phyloP scores from a whole-genome alignment of 2,113 vertebrate genomes.

The Zosterops japonicus region DNA sequence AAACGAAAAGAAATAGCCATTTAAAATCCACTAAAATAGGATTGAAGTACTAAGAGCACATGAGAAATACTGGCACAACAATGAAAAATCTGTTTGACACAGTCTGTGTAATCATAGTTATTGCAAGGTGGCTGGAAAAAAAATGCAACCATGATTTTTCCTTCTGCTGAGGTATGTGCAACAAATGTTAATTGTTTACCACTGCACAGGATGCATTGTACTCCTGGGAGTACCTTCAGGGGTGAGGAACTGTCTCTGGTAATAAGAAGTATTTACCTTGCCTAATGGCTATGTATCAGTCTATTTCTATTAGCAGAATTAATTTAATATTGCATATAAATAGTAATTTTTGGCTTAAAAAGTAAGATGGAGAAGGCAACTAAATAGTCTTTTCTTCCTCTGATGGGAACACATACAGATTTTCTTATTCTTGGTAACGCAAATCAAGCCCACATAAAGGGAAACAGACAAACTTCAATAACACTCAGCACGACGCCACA shows the following conservation, averaged over 20 bases:
- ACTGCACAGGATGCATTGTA: not conserved
- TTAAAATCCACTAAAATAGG: not conserved
- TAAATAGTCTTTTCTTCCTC: not conserved
- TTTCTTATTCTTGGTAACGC: not conserved
- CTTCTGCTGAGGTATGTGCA: slow-evolving; percentile 3
- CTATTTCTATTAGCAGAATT: not conserved
- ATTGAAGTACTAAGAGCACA: not conserved
- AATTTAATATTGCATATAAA: not conserved
- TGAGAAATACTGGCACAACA: not conserved
- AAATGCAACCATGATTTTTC: not conserved
- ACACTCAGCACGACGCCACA: not conserved
- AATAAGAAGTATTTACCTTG: not conserved
- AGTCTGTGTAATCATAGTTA: not conserved
- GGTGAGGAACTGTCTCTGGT: not conserved
- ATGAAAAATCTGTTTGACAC: not conserved
- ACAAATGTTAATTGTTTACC: not conserved
- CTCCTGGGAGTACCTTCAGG: not conserved
- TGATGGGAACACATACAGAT: not conserved
- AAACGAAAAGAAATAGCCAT: not conserved
- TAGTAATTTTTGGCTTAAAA: not conserved
- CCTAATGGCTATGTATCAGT: not conserved
- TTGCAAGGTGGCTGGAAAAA: not conserved
- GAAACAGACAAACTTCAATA: not conserved
- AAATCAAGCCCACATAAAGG: not conserved
- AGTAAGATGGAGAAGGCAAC: not conserved